phyloP scores from a whole-genome alignment of 1,140 invertebrate species.

The Drosophila melanica region DNA sequence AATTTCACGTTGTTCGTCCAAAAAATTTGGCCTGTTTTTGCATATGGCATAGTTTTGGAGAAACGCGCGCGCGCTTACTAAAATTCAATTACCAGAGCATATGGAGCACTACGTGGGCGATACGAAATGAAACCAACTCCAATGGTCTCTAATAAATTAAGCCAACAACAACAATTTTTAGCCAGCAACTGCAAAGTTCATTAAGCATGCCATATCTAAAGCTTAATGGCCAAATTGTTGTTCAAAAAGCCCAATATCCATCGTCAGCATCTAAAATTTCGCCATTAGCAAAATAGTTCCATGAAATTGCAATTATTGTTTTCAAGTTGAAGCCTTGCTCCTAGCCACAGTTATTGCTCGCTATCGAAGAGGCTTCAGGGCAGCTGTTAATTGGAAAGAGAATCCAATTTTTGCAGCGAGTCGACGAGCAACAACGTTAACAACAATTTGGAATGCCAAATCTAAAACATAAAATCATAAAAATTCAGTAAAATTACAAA shows the following conservation, averaged over 20 bases:
- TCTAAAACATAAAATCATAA: no score
- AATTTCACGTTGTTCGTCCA: slow-evolving; percentile 44
- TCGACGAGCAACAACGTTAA: no score
- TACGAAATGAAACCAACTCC: neutral
- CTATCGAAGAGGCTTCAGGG: no score
- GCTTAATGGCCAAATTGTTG: neutral
- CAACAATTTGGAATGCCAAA: no score
- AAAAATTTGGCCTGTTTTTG: slow-evolving; percentile 45
- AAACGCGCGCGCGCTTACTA: slow-evolving; percentile 24
- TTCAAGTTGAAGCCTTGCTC: no score
- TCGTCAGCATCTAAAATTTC: neutral
- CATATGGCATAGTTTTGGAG: slow-evolving; percentile 48
- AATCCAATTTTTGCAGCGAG: no score
- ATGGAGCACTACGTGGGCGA: slow-evolving; percentile 1
- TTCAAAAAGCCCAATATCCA: neutral
- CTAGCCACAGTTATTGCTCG: no score
- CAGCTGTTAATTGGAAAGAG: no score
- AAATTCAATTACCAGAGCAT: slow-evolving; percentile 42
- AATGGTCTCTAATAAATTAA: slow-evolving; percentile 3
- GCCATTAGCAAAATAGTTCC: neutral
- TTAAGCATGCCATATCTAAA: slow-evolving; percentile 1
- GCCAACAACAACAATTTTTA: slow-evolving; percentile 1
- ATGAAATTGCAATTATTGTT: neutral
- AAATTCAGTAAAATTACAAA: no score
- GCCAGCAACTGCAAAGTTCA: slow-evolving; percentile 4